Conservation (phyloP, 2,113 vertebrate genomes). For the Tragelaphus buxtoni region DNA sequence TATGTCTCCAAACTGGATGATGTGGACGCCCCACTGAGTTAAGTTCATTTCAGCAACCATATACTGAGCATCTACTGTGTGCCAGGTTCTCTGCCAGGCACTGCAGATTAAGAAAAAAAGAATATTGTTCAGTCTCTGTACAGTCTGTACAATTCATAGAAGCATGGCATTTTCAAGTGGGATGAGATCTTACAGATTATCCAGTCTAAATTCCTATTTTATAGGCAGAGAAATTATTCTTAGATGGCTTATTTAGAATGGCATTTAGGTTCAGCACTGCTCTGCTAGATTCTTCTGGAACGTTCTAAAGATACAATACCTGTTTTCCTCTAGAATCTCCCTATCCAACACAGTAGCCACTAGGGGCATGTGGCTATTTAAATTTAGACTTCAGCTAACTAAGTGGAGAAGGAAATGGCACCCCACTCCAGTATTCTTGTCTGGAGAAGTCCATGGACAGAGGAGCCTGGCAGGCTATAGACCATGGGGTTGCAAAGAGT, state of each 20-base stretch:
- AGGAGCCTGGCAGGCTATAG: neutral
- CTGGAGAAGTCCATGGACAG: neutral
- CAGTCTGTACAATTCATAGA: neutral
- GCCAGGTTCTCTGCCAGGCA: neutral
- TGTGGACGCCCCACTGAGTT: neutral
- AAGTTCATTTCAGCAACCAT: neutral
- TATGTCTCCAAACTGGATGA: neutral
- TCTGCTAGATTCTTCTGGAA: neutral
- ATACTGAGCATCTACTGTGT: neutral
- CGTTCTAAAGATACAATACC: neutral
- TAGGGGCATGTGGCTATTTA: neutral
- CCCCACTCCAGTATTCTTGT: neutral
- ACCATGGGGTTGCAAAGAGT: neutral
- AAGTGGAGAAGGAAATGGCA: neutral
- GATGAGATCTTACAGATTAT: neutral
- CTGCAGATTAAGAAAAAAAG: neutral
- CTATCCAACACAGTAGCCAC: neutral
- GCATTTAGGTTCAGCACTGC: neutral
- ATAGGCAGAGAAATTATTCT: constrained; percentile 3
- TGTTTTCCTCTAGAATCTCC: neutral
- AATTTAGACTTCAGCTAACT: constrained; percentile 12
- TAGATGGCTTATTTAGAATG: neutral
- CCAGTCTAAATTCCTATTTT: constrained; percentile 8
- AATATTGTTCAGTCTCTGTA: neutral
- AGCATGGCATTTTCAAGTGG: neutral